Percentiles rank a stretch among this genome's conserved stretches.
Evolutionary conservation across 2,113 vertebrate species (phyloP).

Genomic region (Sinocyclocheilus rhinocerous): DNA sequence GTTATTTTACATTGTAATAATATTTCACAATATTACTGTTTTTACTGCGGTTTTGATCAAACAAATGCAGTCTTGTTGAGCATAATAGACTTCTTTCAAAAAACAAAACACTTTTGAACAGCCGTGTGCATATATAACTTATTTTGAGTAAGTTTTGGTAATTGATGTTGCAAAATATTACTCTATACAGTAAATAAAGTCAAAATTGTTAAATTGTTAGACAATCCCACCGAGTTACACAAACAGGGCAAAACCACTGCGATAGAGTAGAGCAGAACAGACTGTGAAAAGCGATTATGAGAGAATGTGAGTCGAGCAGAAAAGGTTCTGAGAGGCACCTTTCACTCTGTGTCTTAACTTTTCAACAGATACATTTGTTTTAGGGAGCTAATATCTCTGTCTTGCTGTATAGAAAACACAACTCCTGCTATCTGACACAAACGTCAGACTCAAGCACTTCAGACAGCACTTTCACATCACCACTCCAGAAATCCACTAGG

Average conservation of each 20-base stretch:
- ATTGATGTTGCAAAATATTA: neutral
- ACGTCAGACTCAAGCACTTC: neutral
- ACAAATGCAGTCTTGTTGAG: too few species aligned
- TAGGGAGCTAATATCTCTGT: neutral
- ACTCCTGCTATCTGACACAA: conserved; percentile 14
- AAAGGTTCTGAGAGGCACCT: neutral
- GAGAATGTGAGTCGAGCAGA: neutral
- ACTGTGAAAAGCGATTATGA: neutral
- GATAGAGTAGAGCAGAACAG: neutral
- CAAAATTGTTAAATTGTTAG: neutral
- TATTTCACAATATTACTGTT: too few species aligned
- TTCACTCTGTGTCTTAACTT: neutral
- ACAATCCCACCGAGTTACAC: too few species aligned
- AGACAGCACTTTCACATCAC: neutral
- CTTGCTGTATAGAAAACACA: neutral
- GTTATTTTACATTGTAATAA: too few species aligned
- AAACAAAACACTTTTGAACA: neutral
- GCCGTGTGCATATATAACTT: neutral
- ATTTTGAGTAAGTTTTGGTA: neutral
- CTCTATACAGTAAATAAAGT: neutral
- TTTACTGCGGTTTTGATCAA: too few species aligned
- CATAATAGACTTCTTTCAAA: neutral
- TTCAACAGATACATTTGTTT: neutral
- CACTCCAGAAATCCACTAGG: conserved; percentile 66
- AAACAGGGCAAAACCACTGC: neutral